Evolutionary conservation across 2,888 invertebrate species (phyloP), one percentile per base, ranked within the genome.

Genomic region (Hirtodrosophila alboralis): DNA sequence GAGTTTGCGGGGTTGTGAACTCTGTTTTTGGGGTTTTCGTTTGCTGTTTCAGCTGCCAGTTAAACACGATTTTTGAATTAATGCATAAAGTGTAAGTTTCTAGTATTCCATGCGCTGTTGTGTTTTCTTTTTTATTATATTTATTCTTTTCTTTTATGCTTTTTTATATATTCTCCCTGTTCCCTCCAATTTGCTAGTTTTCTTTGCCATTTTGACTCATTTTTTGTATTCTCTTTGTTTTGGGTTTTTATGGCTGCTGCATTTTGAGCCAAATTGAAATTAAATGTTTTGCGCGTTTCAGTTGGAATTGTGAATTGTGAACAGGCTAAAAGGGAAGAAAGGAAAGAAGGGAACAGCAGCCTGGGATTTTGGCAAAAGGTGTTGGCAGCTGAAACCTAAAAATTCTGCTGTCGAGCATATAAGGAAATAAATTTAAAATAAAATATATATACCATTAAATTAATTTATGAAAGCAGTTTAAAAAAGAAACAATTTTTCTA

Each of bases 31-130:
- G 13, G 12, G 12, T 1, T 28, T 34, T 38, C 57, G 36, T 21
- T 51, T 48, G 44, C 58, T 63, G 81, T n/a, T n/a, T n/a, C 63
- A 59, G 80, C 58, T 72, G 57, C 51, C 63, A 58, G 52, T 56
- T 56, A 45, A 64, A 78, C 77, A 77, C 66, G 77, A 77, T 74
- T 77, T 77, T 63, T 74, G 66, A 81, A 77, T 77, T 81, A 77
- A 77, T 81, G 77, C 78, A 74, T 62, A 63, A 80, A 81, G 56
- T 80, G 74, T 59, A 59, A 73, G 59, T 49, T 65, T 41, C 43
- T 10, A 37, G 53, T 31, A 33, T 43, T n/a, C 26, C 43, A 60
- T 38, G 37, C 31, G 37, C 8, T 45, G 37, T 16, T 43, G 60
- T 23, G 26, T 16, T 48, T 30, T 48, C 28, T 40, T 40, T 16